phyloP scores from a whole-genome alignment of 2,888 invertebrate species.

The Maniola hyperantus region DNA sequence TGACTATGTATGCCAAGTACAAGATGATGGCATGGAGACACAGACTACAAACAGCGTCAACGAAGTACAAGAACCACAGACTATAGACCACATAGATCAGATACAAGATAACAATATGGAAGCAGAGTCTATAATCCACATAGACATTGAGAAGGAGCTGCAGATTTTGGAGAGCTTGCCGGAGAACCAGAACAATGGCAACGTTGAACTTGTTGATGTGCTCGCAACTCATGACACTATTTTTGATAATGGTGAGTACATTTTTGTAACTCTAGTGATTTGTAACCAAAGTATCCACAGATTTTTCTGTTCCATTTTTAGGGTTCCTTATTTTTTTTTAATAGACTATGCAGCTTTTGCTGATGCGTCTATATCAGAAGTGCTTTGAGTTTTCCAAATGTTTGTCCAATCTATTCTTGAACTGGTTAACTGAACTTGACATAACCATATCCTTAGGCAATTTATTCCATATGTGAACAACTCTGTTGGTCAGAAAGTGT shows the following conservation, averaged over 20 bases:
- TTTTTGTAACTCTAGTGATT: not conserved
- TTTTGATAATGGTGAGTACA: constrained; percentile 54
- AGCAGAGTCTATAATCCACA: constrained; percentile 47
- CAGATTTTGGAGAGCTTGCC: constrained; percentile 43
- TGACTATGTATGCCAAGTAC: not conserved
- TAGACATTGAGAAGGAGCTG: constrained; percentile 50
- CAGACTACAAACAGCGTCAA: not conserved
- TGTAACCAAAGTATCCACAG: not conserved
- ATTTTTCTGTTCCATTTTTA: too few relatives aligned
- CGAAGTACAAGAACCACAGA: not conserved
- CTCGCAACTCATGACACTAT: constrained; percentile 45
- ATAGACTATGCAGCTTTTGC: too few relatives aligned
- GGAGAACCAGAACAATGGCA: constrained; percentile 26
- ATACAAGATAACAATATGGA: constrained; percentile 48
- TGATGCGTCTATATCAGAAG: too few relatives aligned
- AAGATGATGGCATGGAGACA: not conserved
- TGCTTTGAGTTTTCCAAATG: too few relatives aligned
- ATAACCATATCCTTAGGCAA: too few relatives aligned
- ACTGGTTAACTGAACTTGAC: too few relatives aligned
- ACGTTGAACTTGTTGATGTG: constrained; percentile 45
- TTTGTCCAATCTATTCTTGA: too few relatives aligned
- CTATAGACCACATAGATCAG: constrained; percentile 1
- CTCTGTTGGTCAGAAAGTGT: too few relatives aligned
- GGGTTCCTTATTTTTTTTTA: too few relatives aligned
- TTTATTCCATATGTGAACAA: too few relatives aligned